phyloP scores from a whole-genome alignment of 2,888 invertebrate genomes.

The Masnerella sp. region DNA sequence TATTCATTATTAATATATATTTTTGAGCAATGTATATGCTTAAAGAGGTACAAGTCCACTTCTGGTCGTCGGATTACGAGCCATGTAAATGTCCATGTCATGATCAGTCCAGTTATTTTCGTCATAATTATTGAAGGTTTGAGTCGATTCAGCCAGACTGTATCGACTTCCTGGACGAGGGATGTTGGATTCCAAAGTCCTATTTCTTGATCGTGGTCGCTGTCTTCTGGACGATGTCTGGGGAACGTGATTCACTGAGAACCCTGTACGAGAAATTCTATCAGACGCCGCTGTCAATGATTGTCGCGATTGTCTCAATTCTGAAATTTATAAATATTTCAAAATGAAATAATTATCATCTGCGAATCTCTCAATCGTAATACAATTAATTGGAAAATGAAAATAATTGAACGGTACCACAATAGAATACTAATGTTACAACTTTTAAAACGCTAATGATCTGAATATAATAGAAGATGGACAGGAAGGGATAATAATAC shows the following conservation, averaged over 20 bases:
- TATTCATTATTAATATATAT: too few species aligned
- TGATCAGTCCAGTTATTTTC: conserved; percentile 97
- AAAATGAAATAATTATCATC: too few species aligned
- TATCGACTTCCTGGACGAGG: conserved; percentile 88
- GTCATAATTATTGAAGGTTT: conserved; percentile 90
- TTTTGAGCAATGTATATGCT: conserved; percentile 55
- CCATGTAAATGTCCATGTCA: conserved; percentile 97
- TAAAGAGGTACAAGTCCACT: conserved; percentile 90
- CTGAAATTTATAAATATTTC: conserved; percentile 78
- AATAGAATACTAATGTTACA: too few species aligned
- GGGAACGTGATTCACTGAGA: conserved; percentile 82
- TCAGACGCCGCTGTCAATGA: conserved; percentile 90
- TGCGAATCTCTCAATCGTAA: background rate
- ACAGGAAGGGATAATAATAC: conserved; percentile 13
- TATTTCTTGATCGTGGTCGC: conserved; percentile 88
- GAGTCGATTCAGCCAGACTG: conserved; percentile 87
- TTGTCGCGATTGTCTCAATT: conserved; percentile 91
- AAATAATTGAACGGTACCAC: too few species aligned
- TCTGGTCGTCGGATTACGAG: conserved; percentile 91
- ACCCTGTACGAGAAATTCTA: conserved; percentile 86
- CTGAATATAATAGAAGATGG: conserved; percentile 25
- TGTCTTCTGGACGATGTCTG: conserved; percentile 81
- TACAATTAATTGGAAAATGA: conserved; percentile 1
- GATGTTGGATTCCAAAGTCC: conserved; percentile 81
- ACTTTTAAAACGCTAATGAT: conserved; percentile 14